phyloP scores from a whole-genome alignment of 2,888 invertebrate species.

The Phania funesta region DNA sequence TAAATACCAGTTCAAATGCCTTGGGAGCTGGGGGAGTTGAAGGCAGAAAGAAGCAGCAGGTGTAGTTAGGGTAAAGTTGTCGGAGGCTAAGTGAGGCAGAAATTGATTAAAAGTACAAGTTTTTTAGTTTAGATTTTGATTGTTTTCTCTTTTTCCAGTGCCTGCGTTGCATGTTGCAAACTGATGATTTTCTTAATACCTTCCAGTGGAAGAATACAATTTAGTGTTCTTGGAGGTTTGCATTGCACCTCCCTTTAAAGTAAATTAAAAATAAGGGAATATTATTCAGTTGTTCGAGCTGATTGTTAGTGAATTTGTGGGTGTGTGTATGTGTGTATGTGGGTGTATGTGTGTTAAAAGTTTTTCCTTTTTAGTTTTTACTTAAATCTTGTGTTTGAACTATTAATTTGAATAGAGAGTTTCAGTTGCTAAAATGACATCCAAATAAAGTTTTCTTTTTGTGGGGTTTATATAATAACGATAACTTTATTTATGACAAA shows the following conservation, averaged over 20 bases:
- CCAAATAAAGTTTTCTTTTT: constrained; percentile 29
- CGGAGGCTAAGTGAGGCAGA: constrained; percentile 25
- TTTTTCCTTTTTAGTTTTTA: neutral
- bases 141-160: constrained; percentile 7
- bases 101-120: constrained; percentile 55
- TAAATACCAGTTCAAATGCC: constrained; percentile 18
- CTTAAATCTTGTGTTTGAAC: constrained; percentile 30
- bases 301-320: neutral
- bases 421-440: constrained; percentile 52
- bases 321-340: neutral
- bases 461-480: constrained; percentile 14
- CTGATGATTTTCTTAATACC: constrained; percentile 41
- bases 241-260: neutral
- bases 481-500: constrained; percentile 30
- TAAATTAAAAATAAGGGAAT: constrained; percentile 10
- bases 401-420: constrained; percentile 48
- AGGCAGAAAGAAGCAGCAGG: constrained; percentile 10
- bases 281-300: neutral
- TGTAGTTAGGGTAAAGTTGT: constrained; percentile 19
- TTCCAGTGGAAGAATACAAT: constrained; percentile 9
- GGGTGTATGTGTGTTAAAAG: neutral
- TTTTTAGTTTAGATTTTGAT: constrained; percentile 20
- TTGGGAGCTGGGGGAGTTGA: neutral
- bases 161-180: neutral
- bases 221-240: neutral